Conservation (phyloP, 2,113 vertebrate genomes). For the Gopherus evgoodei region DNA sequence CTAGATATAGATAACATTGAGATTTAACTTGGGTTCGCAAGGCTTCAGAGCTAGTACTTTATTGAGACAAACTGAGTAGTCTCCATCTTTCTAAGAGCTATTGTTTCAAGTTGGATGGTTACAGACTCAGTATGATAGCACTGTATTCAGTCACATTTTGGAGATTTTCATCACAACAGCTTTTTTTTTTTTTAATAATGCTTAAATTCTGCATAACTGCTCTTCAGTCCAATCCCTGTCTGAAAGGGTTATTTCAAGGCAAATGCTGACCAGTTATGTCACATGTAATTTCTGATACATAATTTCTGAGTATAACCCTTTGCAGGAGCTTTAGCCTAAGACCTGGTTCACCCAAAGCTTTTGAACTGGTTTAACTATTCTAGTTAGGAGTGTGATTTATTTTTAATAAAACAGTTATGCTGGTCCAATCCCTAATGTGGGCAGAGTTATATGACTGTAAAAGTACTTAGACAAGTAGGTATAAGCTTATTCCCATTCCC, state of each 20-base stretch:
- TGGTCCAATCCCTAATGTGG: background rate
- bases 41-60: background rate
- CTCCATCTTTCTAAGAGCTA: background rate
- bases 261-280: background rate
- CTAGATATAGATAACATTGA: background rate
- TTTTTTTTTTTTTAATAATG: background rate
- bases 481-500: background rate
- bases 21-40: background rate
- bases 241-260: background rate
- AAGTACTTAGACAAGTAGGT: background rate
- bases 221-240: background rate
- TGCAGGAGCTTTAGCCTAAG: background rate
- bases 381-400: background rate
- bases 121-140: background rate
- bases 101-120: background rate
- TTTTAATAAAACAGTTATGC: background rate
- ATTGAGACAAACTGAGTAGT: background rate
- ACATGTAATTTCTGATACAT: background rate
- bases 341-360: background rate
- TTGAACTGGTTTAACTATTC: background rate
- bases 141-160: background rate
- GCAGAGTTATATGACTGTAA: background rate
- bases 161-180: background rate
- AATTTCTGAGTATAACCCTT: background rate
- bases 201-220: background rate